phyloP scores from a whole-genome alignment of 2,888 invertebrate species.

The Anoncus sp. region DNA sequence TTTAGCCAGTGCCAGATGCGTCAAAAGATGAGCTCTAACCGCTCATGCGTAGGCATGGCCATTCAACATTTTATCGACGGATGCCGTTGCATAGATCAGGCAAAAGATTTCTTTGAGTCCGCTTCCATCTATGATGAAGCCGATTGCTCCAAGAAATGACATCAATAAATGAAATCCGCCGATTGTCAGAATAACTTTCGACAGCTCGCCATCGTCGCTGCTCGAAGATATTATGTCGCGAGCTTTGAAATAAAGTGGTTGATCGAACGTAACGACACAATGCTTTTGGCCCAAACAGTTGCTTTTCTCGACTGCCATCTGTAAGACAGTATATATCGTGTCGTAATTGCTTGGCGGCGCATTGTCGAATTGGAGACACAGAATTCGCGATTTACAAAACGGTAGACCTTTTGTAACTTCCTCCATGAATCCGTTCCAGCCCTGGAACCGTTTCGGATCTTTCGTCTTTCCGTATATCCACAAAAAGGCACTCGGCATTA shows the following conservation, averaged over 20 bases:
- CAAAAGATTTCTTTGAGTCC: constrained; percentile 68
- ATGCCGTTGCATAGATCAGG: constrained; percentile 67
- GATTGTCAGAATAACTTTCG: constrained; percentile 63
- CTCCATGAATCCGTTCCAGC: constrained; percentile 78
- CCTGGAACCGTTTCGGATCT: too few relatives aligned
- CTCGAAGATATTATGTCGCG: constrained; percentile 48
- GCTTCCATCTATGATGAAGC: constrained; percentile 70
- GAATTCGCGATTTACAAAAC: constrained; percentile 44
- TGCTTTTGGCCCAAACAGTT: constrained; percentile 59
- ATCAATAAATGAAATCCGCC: constrained; percentile 73
- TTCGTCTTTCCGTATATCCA: too few relatives aligned
- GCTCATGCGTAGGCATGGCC: constrained; percentile 72
- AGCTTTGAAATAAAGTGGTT: constrained; percentile 69
- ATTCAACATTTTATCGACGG: constrained; percentile 69
- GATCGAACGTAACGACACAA: constrained; percentile 70
- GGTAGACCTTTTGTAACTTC: too few relatives aligned
- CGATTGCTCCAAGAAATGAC: constrained; percentile 69
- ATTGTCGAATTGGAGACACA: constrained; percentile 50
- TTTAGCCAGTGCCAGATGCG: constrained; percentile 62
- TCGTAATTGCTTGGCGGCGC: constrained; percentile 43
- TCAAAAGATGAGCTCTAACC: constrained; percentile 70
- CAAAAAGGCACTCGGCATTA: too few relatives aligned
- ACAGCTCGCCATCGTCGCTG: constrained; percentile 21
- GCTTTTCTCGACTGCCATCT: constrained; percentile 58
- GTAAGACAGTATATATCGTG: constrained; percentile 45